Percentiles rank a stretch among this genome's conserved stretches.
Conservation (phyloP, 2,888 invertebrate genomes). For the Muschampia plurimacula region DNA sequence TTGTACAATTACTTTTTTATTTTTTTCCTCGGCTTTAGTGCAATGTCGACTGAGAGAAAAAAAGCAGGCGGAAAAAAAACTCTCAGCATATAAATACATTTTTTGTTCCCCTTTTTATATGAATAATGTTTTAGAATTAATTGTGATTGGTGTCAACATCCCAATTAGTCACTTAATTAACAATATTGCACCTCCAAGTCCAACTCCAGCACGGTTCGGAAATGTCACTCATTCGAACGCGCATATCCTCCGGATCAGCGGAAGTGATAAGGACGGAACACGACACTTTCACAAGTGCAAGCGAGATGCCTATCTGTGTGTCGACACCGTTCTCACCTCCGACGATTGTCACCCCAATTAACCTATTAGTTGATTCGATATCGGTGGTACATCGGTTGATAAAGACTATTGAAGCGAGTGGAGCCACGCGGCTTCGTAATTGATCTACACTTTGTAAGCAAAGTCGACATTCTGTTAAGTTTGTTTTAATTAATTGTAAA, state of each 20-base stretch:
- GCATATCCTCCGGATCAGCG: constrained; percentile 34
- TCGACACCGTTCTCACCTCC: constrained; percentile 32
- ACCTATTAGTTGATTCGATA: constrained; percentile 29
- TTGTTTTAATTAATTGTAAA: too few species aligned
- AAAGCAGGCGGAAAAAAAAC: too few species aligned
- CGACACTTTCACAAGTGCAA: constrained; percentile 34
- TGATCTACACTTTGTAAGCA: not conserved
- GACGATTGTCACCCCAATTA: constrained; percentile 46
- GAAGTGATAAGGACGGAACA: constrained; percentile 38
- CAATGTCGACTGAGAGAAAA: too few species aligned
- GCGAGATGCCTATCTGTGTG: constrained; percentile 40
- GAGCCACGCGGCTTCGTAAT: constrained; percentile 3
- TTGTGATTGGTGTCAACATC: too few species aligned
- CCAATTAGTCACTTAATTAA: constrained; percentile 29
- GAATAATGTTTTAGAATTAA: too few species aligned
- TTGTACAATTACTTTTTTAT: too few species aligned
- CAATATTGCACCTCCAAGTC: constrained; percentile 29
- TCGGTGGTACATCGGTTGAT: constrained; percentile 11
- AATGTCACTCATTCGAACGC: constrained; percentile 29
- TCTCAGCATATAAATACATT: too few species aligned
- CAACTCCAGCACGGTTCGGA: constrained; percentile 11
- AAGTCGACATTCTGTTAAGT: too few species aligned
- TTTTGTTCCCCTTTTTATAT: too few species aligned
- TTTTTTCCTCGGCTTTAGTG: too few species aligned
- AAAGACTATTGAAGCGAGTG: not conserved